These are phyloP conservation scores for Epizoanthus illoricatus DNA, from an alignment of 92 coral and sea anemone species.

Conservation along the genomic window DNA sequence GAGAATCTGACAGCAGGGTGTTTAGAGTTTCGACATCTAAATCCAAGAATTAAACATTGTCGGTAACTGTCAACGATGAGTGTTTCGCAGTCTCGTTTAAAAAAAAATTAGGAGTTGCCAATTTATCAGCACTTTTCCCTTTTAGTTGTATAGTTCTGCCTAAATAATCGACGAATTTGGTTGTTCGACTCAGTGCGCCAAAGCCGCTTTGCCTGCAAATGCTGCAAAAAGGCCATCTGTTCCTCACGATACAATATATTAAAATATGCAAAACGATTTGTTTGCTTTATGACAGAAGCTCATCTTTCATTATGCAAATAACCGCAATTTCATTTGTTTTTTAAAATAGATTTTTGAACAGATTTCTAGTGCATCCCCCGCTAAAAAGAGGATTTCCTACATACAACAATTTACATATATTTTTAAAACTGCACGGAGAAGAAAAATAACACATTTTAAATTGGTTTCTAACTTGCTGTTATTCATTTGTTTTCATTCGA, in stretches of 20 bases:
- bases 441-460: not conserved
- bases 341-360: slow-evolving; percentile 15
- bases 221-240: slow-evolving; percentile 30
- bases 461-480: not conserved
- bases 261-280: slow-evolving; percentile 25
- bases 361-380: not conserved
- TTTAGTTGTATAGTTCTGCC: not conserved
- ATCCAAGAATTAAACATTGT: not conserved
- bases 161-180: not conserved
- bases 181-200: not conserved
- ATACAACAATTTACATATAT: not conserved
- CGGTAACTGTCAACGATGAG: not conserved
- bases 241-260: slow-evolving; percentile 8
- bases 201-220: not conserved
- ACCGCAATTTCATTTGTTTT: slow-evolving; percentile 19
- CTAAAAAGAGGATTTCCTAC: not conserved
- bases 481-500: not conserved
- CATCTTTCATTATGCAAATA: slow-evolving; percentile 35
- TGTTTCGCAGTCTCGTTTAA: not conserved
- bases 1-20: not conserved
- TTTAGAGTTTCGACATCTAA: not conserved
- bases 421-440: not conserved
- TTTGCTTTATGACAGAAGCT: slow-evolving; percentile 1
- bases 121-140: not conserved
- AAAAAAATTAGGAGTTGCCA: not conserved